Conservation (phyloP, 1,140 invertebrate genomes). For the Drosophila mayri region DNA sequence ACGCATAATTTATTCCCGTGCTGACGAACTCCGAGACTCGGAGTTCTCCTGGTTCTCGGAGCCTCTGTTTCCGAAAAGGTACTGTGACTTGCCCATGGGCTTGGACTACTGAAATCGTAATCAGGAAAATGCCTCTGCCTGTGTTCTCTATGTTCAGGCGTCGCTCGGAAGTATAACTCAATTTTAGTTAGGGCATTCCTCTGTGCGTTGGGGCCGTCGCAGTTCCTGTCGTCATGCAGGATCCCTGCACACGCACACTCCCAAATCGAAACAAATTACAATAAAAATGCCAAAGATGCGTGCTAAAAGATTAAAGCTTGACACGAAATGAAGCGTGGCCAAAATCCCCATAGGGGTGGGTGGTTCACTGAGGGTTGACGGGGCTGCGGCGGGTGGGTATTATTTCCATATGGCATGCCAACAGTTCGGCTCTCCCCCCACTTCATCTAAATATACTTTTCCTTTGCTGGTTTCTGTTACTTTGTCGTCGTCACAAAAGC, state of each 20-base stretch:
- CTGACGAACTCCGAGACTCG: constrained; percentile 42
- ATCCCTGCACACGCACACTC: constrained; percentile 41
- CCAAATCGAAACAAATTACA: constrained; percentile 81
- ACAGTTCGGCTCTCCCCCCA: constrained; percentile 21
- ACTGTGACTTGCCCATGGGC: constrained; percentile 31
- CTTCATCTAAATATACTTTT: constrained; percentile 25
- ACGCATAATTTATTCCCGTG: constrained; percentile 81
- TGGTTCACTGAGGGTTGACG: constrained; percentile 8
- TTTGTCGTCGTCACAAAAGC: constrained; percentile 59
- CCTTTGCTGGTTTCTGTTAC: constrained; percentile 25
- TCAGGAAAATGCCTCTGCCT: background rate
- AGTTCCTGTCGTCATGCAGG: background rate
- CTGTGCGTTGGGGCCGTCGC: constrained; percentile 5
- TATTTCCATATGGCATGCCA: constrained; percentile 70
- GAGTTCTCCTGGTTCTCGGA: background rate
- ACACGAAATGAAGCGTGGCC: constrained; percentile 75
- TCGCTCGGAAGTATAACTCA: constrained; percentile 5
- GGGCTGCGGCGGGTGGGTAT: constrained; percentile 9
- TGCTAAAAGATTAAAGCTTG: constrained; percentile 81
- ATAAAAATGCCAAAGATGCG: constrained; percentile 82
- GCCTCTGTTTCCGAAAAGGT: constrained; percentile 19
- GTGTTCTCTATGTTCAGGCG: background rate
- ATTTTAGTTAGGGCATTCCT: constrained; percentile 30
- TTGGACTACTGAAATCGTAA: constrained; percentile 5
- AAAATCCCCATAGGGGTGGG: constrained; percentile 8